A percentile compares a stretch with the other conserved stretches of the same genome.
These are phyloP conservation scores for Pentalonia nigronervosa DNA, from an alignment of 1,140 invertebrate species.

Conservation along the genomic window DNA sequence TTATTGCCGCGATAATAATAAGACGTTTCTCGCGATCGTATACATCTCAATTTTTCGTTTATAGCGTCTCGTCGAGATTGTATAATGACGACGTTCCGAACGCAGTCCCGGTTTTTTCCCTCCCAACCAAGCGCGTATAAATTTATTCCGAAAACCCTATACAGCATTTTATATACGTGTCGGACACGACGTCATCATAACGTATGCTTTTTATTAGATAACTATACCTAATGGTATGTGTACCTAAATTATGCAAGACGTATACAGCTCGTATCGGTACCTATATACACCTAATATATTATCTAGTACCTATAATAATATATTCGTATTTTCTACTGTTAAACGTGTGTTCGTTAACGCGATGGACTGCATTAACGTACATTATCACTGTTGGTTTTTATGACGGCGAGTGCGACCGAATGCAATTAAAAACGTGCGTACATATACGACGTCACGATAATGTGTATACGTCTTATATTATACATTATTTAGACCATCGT, in stretches of 20 bases:
- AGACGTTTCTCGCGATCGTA: slow-evolving; percentile 6
- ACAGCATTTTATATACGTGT: not conserved
- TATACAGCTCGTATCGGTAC: not conserved
- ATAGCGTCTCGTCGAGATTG: slow-evolving; percentile 1
- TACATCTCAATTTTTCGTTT: slow-evolving; percentile 16
- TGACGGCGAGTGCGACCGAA: not conserved
- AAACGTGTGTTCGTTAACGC: not conserved
- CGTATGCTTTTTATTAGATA: not conserved
- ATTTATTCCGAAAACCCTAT: slow-evolving; percentile 16
- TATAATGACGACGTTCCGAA: slow-evolving; percentile 5
- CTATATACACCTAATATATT: not conserved
- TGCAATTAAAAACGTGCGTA: not conserved
- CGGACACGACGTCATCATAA: not conserved
- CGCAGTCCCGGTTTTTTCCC: not conserved
- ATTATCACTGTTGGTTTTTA: not conserved
- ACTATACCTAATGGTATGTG: too few species aligned
- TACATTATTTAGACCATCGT: not conserved
- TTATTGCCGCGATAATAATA: slow-evolving; percentile 16
- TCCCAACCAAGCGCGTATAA: not conserved
- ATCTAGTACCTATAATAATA: not conserved
- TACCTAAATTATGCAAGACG: not conserved
- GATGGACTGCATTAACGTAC: not conserved
- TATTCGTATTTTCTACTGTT: not conserved
- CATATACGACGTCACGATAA: too few species aligned
- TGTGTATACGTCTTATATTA: too few species aligned